phyloP scores from a whole-genome alignment of 2,888 invertebrate species.

The Aelia acuminata region DNA sequence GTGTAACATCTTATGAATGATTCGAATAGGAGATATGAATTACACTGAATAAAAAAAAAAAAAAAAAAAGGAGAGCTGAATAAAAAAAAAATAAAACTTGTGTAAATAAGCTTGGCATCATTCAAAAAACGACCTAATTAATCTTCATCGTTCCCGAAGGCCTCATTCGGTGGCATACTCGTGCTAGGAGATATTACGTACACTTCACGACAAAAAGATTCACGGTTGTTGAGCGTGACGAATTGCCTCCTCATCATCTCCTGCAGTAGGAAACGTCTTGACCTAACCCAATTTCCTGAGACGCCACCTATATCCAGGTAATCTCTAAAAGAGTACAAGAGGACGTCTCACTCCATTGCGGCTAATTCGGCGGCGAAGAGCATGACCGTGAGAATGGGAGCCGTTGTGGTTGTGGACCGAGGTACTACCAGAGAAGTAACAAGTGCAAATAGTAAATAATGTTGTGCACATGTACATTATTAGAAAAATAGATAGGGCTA shows the following conservation, averaged over 20 bases:
- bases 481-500: too few relatives aligned
- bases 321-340: neutral
- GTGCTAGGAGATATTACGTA: neutral
- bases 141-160: neutral
- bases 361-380: neutral
- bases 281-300: constrained; percentile 24
- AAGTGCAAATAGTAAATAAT: too few relatives aligned
- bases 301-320: neutral
- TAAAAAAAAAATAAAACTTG: too few relatives aligned
- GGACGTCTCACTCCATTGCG: neutral
- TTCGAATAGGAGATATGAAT: too few relatives aligned
- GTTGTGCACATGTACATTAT: too few relatives aligned
- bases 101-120: neutral
- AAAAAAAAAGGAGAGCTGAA: too few relatives aligned
- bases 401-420: neutral
- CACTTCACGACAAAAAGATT: neutral
- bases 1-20: too few relatives aligned
- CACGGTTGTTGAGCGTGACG: constrained; percentile 26
- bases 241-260: constrained; percentile 24
- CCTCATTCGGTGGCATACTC: neutral
- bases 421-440: neutral
- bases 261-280: constrained; percentile 29
- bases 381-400: neutral
- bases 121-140: neutral
- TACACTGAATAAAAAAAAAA: too few relatives aligned